phyloP scores from a whole-genome alignment of 2,888 invertebrate genomes.

The Patella depressa region DNA sequence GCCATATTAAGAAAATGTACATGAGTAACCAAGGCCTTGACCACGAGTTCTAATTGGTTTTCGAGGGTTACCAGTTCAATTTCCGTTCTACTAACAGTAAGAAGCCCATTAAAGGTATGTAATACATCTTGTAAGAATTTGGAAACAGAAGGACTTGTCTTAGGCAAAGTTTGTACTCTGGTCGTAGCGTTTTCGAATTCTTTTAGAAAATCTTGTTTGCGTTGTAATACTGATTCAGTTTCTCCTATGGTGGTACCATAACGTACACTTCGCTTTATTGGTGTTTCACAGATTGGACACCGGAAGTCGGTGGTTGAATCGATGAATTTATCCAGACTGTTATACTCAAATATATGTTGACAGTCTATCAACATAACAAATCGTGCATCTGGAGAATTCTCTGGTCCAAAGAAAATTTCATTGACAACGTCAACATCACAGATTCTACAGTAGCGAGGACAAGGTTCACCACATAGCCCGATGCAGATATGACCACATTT shows the following conservation, averaged over 20 bases:
- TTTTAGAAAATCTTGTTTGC: too few species aligned
- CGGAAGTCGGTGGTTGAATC: slow-evolving; percentile 65
- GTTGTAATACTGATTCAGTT: too few species aligned
- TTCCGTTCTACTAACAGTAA: neutral
- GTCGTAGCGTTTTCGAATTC: neutral
- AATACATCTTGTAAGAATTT: too few species aligned
- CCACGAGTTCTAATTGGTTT: slow-evolving; percentile 29
- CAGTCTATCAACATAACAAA: slow-evolving; percentile 67
- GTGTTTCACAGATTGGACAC: slow-evolving; percentile 77
- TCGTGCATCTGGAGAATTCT: slow-evolving; percentile 75
- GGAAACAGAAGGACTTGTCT: neutral
- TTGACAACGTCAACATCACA: slow-evolving; percentile 72
- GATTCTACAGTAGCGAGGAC: slow-evolving; percentile 76
- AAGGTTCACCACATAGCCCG: slow-evolving; percentile 83
- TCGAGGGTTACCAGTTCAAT: slow-evolving; percentile 20
- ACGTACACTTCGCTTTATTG: slow-evolving; percentile 76
- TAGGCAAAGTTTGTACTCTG: neutral
- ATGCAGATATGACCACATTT: slow-evolving; percentile 71
- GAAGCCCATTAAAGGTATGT: neutral
- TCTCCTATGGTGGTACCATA: slow-evolving; percentile 75
- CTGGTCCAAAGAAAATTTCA: slow-evolving; percentile 72
- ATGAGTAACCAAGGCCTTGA: neutral
- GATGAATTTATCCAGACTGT: slow-evolving; percentile 69
- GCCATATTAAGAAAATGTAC: too few species aligned
- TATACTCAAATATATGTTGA: slow-evolving; percentile 67